Percentiles rank a stretch among this genome's conserved stretches.
These are phyloP conservation scores for Ophiothrix spiculata DNA, from an alignment of 35 echinoderm and acorn worm species.

Conservation along the genomic window DNA sequence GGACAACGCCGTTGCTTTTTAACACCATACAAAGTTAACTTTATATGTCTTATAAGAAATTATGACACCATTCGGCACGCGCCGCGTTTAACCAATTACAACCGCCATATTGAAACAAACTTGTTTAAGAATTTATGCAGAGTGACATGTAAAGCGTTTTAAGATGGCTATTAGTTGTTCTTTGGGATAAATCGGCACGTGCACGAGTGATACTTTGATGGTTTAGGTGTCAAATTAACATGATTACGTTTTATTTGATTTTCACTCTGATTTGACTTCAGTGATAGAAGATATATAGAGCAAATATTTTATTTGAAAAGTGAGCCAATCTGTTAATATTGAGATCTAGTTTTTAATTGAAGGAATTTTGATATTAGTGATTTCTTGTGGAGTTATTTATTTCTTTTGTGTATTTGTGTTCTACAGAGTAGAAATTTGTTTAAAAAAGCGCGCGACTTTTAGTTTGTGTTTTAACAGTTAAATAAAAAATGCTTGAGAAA, in stretches of 20 bases:
- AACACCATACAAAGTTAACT: neutral
- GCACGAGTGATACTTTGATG: neutral
- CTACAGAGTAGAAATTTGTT: no score
- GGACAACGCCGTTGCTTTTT: neutral
- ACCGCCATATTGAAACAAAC: neutral
- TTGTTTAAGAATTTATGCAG: conserved; percentile 2
- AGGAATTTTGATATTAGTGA: no score
- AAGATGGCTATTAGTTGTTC: neutral
- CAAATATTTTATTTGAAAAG: no score
- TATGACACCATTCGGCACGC: neutral
- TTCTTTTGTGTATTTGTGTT: no score
- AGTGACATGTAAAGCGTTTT: neutral
- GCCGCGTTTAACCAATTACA: neutral
- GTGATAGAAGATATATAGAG: no score
- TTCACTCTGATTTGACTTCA: no score
- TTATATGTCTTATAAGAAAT: neutral
- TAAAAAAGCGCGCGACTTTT: no score
- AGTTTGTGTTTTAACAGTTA: no score
- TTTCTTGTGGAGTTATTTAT: no score
- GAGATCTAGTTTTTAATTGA: no score
- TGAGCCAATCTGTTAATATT: no score
- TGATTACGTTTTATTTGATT: neutral
- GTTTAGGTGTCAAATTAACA: neutral
- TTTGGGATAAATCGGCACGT: neutral
- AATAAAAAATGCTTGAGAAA: no score